A percentile compares a stretch with the other conserved stretches of the same genome.
Evolutionary conservation across 2,888 invertebrate species (phyloP).

Genomic region (Noctua janthe): DNA sequence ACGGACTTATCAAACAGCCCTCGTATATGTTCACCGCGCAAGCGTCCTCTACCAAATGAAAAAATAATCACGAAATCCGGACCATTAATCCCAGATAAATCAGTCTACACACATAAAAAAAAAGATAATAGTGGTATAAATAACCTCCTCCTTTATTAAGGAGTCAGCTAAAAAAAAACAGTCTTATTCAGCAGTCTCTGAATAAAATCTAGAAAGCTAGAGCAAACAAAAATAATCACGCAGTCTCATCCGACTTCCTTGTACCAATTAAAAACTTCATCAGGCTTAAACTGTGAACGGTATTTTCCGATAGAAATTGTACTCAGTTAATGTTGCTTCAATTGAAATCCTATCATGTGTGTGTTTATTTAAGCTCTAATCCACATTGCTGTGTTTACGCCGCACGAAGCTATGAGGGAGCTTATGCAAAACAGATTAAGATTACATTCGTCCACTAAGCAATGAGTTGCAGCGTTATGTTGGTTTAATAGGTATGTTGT

Average conservation of each 20-base stretch:
- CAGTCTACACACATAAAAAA: not conserved
- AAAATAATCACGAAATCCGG: not conserved
- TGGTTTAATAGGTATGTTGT: not conserved
- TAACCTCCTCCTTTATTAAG: not conserved
- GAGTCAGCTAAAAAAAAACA: not conserved
- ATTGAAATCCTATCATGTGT: slow-evolving; percentile 69
- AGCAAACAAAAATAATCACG: slow-evolving; percentile 56
- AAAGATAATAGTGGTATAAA: not conserved
- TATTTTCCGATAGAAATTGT: slow-evolving; percentile 63
- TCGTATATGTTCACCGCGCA: not conserved
- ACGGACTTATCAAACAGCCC: too few relatives aligned
- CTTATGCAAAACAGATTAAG: slow-evolving; percentile 61
- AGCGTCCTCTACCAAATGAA: not conserved
- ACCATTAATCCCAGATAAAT: not conserved
- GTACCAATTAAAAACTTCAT: slow-evolving; percentile 67
- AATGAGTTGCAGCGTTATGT: slow-evolving; percentile 34
- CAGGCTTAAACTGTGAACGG: slow-evolving; percentile 58
- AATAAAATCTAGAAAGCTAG: slow-evolving; percentile 33
- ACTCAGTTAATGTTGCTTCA: slow-evolving; percentile 61
- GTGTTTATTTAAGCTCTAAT: slow-evolving; percentile 68
- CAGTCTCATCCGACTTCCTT: slow-evolving; percentile 41
- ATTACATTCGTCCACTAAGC: slow-evolving; percentile 48
- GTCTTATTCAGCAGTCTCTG: not conserved
- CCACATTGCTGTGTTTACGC: slow-evolving; percentile 64
- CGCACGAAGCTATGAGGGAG: slow-evolving; percentile 52